phyloP scores from a whole-genome alignment of 2,797 vertebrate species.

The Phyllotis vaccarum region DNA sequence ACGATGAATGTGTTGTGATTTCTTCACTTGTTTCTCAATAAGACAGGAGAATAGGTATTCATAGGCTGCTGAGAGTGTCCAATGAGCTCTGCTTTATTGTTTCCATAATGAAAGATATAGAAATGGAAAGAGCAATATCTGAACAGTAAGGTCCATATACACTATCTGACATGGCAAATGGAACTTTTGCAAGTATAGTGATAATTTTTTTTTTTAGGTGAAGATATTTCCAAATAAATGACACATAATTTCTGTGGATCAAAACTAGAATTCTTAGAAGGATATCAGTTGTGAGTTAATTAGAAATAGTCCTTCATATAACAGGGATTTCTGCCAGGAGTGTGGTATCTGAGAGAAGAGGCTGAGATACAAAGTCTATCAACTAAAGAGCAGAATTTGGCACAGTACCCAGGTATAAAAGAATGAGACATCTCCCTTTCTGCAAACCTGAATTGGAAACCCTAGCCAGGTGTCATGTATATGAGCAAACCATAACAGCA shows the following conservation, averaged over 20 bases:
- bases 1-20: neutral
- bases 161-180: neutral
- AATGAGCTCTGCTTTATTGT: too few relatives aligned
- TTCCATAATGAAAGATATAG: neutral
- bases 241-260: too few relatives aligned
- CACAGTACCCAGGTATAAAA: fast-evolving
- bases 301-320: neutral
- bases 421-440: neutral
- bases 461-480: neutral
- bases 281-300: neutral
- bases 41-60: neutral
- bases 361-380: neutral
- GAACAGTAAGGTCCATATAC: too few relatives aligned
- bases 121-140: neutral
- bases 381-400: neutral
- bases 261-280: neutral
- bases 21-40: neutral
- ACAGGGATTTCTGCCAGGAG: too few relatives aligned
- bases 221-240: neutral
- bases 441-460: neutral
- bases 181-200: neutral
- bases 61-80: too few relatives aligned
- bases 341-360: neutral
- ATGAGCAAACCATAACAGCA: neutral
- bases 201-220: neutral